Evolutionary conservation across 2,797 vertebrate species (phyloP), one percentile per base, ranked within the genome.

Genomic region (Falco cherrug): DNA sequence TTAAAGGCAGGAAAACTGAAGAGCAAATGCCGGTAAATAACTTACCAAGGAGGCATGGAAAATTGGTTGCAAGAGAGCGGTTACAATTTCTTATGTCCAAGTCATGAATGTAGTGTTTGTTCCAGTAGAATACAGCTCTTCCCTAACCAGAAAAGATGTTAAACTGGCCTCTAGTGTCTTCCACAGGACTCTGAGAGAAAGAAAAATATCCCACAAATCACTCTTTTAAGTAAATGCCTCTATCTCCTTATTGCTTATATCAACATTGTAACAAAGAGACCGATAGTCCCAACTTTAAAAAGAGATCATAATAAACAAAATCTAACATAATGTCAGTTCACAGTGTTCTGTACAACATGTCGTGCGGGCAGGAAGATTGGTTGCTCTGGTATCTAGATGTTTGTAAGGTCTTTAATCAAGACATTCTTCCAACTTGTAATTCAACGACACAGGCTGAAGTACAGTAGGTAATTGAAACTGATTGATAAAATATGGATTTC

Each of bases 391-490:
- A 94, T 73, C 76, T 84, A 39, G 50, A 80, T 94, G 84, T 94
- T 97, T 97, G 90, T 87, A 88, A 91, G n/a, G 87, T 95, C 96
- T 97, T 97, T 97, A 98, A 98, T 98, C 97, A 97, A 86, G 94
- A 94, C 94, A 47, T 94, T 95, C 77, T 89, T 96, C 91, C 94
- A 96, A 87, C 94, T 87, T 92, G 56, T 95, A 75, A 95, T 95
- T 98, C 95, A 96, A 93, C 56, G 79, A 60, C 3, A 1, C 31
- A 6, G 75, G 92, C 75, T 77, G 63, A 94, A 97, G 94, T 94
- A 85, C 56, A 85, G 93, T 35, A 96, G 78, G 96, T 96, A 96
- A 97, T 97, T 96, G 97, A 96, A 97, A 96, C 92, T 93, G 76
- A 93, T 95, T 96, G 95, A 95, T 97, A 96, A 88, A 95, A 97